Evolutionary conservation across 2,888 invertebrate genomes (phyloP).

Genomic region (Lobophora halterata): DNA sequence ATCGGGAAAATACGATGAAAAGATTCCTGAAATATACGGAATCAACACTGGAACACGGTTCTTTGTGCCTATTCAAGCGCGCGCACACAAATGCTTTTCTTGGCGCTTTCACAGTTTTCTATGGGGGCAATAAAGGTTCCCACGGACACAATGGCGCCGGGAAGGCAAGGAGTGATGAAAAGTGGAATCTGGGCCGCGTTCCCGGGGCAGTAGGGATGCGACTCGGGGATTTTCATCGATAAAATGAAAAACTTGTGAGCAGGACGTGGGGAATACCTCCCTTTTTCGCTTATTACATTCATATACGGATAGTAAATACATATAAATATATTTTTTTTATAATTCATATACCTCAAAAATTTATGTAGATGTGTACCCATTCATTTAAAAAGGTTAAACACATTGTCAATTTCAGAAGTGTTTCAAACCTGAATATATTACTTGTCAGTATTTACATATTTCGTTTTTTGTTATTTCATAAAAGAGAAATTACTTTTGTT

Average conservation of each 20-base stretch:
- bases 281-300: background rate
- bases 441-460: too few species aligned
- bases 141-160: conserved; percentile 74
- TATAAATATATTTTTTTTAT: too few species aligned
- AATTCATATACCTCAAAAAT: too few species aligned
- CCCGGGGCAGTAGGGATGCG: conserved; percentile 62
- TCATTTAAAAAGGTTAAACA: too few species aligned
- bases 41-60: conserved; percentile 55
- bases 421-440: too few species aligned
- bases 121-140: conserved; percentile 79
- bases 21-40: conserved; percentile 41
- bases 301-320: background rate
- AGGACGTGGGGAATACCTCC: too few species aligned
- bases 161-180: conserved; percentile 74
- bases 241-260: background rate
- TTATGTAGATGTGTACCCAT: too few species aligned
- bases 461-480: too few species aligned
- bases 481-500: too few species aligned
- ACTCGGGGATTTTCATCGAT: conserved; percentile 37
- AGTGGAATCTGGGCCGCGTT: conserved; percentile 77
- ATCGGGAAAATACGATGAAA: conserved; percentile 69
- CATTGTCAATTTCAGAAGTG: too few species aligned
- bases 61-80: conserved; percentile 68
- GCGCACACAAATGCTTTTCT: conserved; percentile 77
- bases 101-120: conserved; percentile 76